Base-by-base conservation (phyloP, 64 coral and sea anemone genomes). In the Actinia equina region DNA sequence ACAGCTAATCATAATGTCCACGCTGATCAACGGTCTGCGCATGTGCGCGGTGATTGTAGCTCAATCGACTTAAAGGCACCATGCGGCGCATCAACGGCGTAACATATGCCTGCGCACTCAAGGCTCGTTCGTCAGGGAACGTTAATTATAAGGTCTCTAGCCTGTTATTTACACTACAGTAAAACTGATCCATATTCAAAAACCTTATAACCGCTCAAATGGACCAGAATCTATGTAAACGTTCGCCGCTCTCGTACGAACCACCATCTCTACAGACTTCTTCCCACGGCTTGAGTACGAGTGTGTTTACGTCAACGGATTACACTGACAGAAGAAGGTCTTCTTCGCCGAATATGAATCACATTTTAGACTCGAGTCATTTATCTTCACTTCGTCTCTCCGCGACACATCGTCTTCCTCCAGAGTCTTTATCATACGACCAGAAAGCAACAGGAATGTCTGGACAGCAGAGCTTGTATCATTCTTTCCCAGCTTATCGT, bases 51-150 rank as follows among this genome's bases (percentile, higher is more conserved):
- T 88, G 91, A 86, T 87, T 67, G 92, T 87, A 93, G 89, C 88
- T 90, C 94, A 97, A 97, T 97, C 91, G 91, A 87, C 88, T 89
- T 82, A 67, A 83, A 84, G 92, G 91, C 88, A 76, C 93, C 94
- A 87, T 80, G 94, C 91, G 93, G 94, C 27, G 94, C 79, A 83
- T 93, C 92, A 97, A 97, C 94, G 94, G 94, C 91, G 94, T 97
- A 92, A 93, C 91, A 97, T 93, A 97, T 97, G 94, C 94, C 91
- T 77, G 85, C 83, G 80, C 94, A 97, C 94, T 90, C 94, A 97
- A 89, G 89, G 77, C 77, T 92, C 91, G 89, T 85, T 88, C 94
- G 87, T 93, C 92, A 91, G 79, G 85, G 89, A 92, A 92, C 92
- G 84, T 90, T 93, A 93, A 97, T 97, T 93, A 97, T 85, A 87